Base-by-base conservation (phyloP, 2,888 invertebrate genomes). In the Lasiommata megera region DNA sequence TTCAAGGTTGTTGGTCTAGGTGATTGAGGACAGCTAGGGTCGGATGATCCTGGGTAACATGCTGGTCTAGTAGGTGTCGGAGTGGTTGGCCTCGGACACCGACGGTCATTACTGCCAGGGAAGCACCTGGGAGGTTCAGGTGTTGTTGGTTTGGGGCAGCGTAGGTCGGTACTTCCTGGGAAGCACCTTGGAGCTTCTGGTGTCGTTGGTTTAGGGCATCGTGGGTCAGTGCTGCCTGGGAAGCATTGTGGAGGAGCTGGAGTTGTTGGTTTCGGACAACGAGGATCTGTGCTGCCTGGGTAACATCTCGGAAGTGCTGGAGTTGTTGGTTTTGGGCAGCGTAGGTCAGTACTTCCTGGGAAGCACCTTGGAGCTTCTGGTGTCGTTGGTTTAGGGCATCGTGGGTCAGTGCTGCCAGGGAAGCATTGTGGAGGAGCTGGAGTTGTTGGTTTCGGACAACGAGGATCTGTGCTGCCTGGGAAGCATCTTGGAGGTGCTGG, bases 91-190 rank as follows among this genome's bases (percentile, higher is more conserved):
- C 64, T 66, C 2, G 63, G 67, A 50, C 73, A 74, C 11, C 73
- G 50, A 0, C 71, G 72, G 58, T 83, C 78, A 0, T 37, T 61
- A 1, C 77, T 76, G 1, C 58, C 58, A 0, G 55, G 52, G 36
- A 23, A 23, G 23, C 23, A 23, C 0, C 11, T 47, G 0, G 52
- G 52, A 3, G 37, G 37, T 0, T 6, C 31, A 0, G 43, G 55
- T 0, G 69, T 56, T 1, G 73, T 66, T 1, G 79, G 77, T 61
- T 66, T 63, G 0, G 80, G 80, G 53, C 84, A 84, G n/a, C 78
- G 65, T 0, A 84, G 79, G 64, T 90, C 84, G 0, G 17, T 69
- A 0, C 79, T 74, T 0, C 87, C 87, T 0, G 87, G 84, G 55
- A 70, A 85, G 38, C 88, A 76, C n/a, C 59, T 65, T 1, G 75